These are phyloP conservation scores for Australoheros scitulus DNA, from an alignment of 2,113 vertebrate species.

Conservation along the genomic window DNA sequence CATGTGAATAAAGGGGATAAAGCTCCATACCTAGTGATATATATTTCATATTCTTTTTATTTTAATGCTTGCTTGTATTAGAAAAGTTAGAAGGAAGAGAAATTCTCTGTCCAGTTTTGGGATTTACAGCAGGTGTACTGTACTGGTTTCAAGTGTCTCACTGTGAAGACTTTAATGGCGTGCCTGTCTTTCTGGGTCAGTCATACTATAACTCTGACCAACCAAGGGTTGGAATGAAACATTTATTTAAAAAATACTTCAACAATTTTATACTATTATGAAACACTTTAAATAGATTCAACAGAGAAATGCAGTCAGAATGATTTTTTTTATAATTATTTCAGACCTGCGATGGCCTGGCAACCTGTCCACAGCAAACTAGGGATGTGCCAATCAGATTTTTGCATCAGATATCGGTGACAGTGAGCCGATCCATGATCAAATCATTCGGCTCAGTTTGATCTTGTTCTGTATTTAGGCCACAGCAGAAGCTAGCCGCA, in stretches of 20 bases:
- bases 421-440: too few relatives aligned
- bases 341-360: not conserved
- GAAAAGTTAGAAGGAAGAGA: conserved; percentile 42
- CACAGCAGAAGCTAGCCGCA: too few relatives aligned
- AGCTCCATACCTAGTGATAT: conserved; percentile 46
- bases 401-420: too few relatives aligned
- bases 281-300: not conserved
- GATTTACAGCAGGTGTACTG: not conserved
- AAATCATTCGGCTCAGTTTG: too few relatives aligned
- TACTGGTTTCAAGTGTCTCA: not conserved
- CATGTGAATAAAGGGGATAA: conserved; percentile 47
- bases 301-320: not conserved
- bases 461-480: too few relatives aligned
- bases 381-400: too few relatives aligned
- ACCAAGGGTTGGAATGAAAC: too few relatives aligned
- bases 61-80: conserved; percentile 48
- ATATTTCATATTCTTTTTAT: conserved; percentile 49
- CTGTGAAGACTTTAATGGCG: not conserved
- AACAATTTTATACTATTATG: fast-evolving
- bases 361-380: not conserved
- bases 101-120: conserved; percentile 10
- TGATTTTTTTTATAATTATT: not conserved
- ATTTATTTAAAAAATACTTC: not conserved
- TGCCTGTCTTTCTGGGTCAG: not conserved
- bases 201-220: not conserved